Evolutionary conservation across 2,888 invertebrate genomes (phyloP), one percentile per base, ranked within the genome.

Genomic region (Morpho achilles): DNA sequence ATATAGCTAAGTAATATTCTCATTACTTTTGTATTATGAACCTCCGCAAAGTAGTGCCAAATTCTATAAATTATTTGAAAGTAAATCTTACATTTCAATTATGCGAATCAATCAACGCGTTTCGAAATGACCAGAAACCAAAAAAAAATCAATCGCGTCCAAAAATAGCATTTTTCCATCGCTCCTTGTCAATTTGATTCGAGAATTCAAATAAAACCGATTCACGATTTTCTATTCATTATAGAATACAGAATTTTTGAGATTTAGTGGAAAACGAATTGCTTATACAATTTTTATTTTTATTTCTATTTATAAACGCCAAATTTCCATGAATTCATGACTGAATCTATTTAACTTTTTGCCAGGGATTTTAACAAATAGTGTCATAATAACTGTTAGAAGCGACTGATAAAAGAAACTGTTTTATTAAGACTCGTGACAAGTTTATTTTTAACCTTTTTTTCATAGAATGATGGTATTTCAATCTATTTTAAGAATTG

Each of bases 151-250:
- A 39, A 53, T 45, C 39, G 8, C 8, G 8, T 23, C 43, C 7
- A 51, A 40, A 45, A 45, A 45, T 8, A 8, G 16, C 7, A 40
- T n/a, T 40, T 53, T 53, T 46, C 53, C 53, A 47, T 40, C 46
- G 46, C 40, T 53, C 45, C 46, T 47, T 46, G 5, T 46, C 16
- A 22, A 53, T 46, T 22, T 22, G n/a, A 46, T 40, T 53, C 53
- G 46, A 47, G 16, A 40, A 41, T 46, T 53, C 16, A 40, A 53
- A 53, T 46, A 40, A 22, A 22, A 47, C 46, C 46, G 45, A 47
- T 53, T 53, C 53, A 53, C 53, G 53, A 41, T 41, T 53, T 45
- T 41, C n/a, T 46, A 45, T 53, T 53, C 44, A 53, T 53, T 46
- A 47, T 41, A 40, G 46, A 32, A 32, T 32, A 41, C 46, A 22